phyloP scores from a whole-genome alignment of 2,113 vertebrate species.

The Amia ocellicauda region DNA sequence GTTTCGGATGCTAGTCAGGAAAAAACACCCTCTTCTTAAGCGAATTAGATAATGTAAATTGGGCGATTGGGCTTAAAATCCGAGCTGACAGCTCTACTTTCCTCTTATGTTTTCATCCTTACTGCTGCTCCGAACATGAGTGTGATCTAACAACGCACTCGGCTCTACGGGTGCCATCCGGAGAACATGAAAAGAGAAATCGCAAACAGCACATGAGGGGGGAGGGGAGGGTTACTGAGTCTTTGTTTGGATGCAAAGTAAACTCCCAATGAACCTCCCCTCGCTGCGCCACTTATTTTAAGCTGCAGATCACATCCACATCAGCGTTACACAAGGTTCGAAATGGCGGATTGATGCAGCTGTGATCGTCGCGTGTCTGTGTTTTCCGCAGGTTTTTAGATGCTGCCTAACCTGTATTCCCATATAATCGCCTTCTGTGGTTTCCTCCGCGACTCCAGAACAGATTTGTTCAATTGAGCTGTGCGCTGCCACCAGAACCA shows the following conservation, averaged over 20 bases:
- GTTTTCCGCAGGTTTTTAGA: too few species aligned
- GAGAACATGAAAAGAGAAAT: too few species aligned
- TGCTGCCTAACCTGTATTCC: constrained; percentile 32
- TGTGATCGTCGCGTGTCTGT: too few species aligned
- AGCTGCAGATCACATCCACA: constrained; percentile 39
- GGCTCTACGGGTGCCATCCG: too few species aligned
- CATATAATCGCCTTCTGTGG: constrained; percentile 37
- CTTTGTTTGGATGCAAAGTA: constrained; percentile 18
- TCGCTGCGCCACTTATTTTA: constrained; percentile 22
- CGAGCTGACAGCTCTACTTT: too few species aligned
- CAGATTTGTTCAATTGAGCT: constrained; percentile 58
- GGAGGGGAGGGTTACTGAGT: neutral
- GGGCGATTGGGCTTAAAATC: too few species aligned
- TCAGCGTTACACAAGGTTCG: constrained; percentile 19
- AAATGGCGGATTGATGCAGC: constrained; percentile 21
- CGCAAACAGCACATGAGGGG: neutral
- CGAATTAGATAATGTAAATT: too few species aligned
- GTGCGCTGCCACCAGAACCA: constrained; percentile 61
- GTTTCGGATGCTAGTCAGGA: too few species aligned
- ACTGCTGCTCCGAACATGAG: too few species aligned
- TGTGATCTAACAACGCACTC: too few species aligned
- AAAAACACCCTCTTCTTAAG: too few species aligned
- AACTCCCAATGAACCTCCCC: constrained; percentile 51
- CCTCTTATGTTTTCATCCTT: too few species aligned
- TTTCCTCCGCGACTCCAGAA: constrained; percentile 27